Base-by-base conservation (phyloP, 1,140 invertebrate genomes). In the Pogonomyrmex barbatus region DNA sequence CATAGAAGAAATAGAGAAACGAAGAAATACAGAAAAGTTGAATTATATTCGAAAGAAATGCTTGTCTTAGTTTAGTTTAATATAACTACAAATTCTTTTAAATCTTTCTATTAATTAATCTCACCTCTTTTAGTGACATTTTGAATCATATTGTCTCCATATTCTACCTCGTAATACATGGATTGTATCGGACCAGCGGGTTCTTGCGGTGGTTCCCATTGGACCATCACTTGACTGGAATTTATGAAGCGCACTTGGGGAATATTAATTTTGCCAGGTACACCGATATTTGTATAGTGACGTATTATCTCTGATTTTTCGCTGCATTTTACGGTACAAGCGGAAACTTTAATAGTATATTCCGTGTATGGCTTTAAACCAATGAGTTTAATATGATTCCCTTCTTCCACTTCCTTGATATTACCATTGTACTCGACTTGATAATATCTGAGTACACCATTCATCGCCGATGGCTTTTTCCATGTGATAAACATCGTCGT, bases 361-460 rank as follows among this genome's bases (percentile, higher is more conserved):
- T 96, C 96, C 4, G 95, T 96, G 87, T 96, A 87, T 0, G 94
- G 86, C 14, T 78, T 42, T 92, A 90, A 85, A 47, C 79, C 65
- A 5, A 82, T 83, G 2, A 94, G 52, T 77, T 73, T 39, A 1
- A 91, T 86, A 8, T 84, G 30, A 33, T 88, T 91, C 0, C 30
- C 77, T 14, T 93, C 92, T 2, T 94, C 92, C 30, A 94, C 93
- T 54, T 91, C 91, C 52, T 83, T 68, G 39, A 76, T 36, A 1
- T 79, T 56, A 12, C 65, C 71, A 14, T 93, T 94, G 45, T 96
- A 96, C 52, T 93, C 91, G 39, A 98, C 96, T n/a, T 96, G 93
- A 93, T 98, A 98, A 82, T 96, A 96, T 10, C 95, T 95, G 42
- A 98, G 95, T 10, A 96, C 95, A 1, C 98, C 98, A 95, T 98